Conservation (phyloP, 1,140 invertebrate species). For the Ceratitis capitata region DNA sequence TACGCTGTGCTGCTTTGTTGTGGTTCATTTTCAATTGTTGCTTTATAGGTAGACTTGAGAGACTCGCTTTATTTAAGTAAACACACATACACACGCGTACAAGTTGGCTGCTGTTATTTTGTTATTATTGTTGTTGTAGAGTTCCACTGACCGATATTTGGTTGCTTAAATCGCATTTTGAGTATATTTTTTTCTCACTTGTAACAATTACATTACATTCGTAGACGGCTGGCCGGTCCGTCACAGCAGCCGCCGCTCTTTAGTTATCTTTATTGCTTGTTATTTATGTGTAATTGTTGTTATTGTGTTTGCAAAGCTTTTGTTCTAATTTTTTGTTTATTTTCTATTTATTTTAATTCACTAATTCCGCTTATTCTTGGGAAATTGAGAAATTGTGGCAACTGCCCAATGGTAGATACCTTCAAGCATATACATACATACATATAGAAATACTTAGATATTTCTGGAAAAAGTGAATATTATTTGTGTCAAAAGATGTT, state of each 20-base stretch:
- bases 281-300: background rate
- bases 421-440: background rate
- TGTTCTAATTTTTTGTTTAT: background rate
- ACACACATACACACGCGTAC: background rate
- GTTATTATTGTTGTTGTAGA: background rate
- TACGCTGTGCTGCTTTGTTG: slow-evolving; percentile 2
- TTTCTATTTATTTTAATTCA: background rate
- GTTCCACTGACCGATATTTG: slow-evolving; percentile 61
- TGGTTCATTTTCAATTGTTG: background rate
- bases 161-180: slow-evolving; percentile 43
- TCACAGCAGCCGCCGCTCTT: slow-evolving; percentile 15
- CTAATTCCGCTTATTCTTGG: background rate
- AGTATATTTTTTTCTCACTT: slow-evolving; percentile 55
- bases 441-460: background rate
- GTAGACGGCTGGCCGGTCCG: too few species aligned
- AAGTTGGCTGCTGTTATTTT: background rate
- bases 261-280: background rate
- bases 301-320: background rate
- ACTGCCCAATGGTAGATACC: background rate
- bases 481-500: background rate
- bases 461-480: too few species aligned
- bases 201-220: slow-evolving; percentile 39
- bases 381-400: background rate
- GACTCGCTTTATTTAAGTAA: background rate
- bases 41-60: background rate